Evolutionary conservation across 2,113 vertebrate species (phyloP).

Genomic region (Tonatia bakeri): DNA sequence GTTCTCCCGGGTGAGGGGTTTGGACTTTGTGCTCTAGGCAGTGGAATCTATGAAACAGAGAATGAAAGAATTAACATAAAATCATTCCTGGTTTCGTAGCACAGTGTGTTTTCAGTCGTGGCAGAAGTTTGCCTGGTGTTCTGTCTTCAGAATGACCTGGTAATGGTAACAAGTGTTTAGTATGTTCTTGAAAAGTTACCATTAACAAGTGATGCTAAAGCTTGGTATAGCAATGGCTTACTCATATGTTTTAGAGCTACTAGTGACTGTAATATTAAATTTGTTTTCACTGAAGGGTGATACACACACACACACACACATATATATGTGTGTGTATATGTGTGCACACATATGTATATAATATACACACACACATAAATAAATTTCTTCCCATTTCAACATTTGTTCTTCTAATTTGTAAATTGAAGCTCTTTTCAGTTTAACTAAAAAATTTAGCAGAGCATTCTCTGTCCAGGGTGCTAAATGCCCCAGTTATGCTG

Average conservation of each 20-base stretch:
- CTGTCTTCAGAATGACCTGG: constrained; percentile 13
- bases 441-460: background rate
- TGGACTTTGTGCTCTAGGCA: background rate
- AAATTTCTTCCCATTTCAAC: background rate
- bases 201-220: background rate
- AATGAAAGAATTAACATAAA: background rate
- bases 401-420: background rate
- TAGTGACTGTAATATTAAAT: background rate
- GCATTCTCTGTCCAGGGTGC: background rate
- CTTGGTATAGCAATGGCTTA: background rate
- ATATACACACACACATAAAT: no score
- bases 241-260: background rate
- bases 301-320: no score
- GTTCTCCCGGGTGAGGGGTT: background rate
- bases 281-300: background rate
- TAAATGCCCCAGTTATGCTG: background rate
- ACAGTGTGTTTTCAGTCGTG: background rate
- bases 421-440: constrained; percentile 24
- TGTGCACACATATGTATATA: no score
- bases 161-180: background rate
- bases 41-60: background rate
- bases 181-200: background rate
- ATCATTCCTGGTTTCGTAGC: background rate
- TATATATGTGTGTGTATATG: background rate
- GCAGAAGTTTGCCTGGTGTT: background rate